Conservation (phyloP, 37 sponge, comb jelly and placozoan genomes). For the Hormiphora californensis region DNA sequence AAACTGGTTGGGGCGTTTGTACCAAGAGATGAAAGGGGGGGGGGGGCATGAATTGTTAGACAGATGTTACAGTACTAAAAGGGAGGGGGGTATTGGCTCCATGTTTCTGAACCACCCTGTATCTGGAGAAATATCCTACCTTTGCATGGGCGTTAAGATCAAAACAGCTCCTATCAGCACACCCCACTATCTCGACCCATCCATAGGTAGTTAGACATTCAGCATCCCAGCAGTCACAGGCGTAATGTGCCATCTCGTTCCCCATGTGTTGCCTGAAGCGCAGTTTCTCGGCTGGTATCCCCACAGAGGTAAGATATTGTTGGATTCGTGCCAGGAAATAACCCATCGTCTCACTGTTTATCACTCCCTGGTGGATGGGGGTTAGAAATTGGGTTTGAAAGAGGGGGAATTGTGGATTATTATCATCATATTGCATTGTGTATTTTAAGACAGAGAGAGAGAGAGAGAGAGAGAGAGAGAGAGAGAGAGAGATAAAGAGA, state of each 20-base stretch:
- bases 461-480: no score
- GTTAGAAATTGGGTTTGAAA: no score
- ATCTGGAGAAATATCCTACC: no score
- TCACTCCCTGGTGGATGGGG: no score
- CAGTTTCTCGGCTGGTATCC: conserved; percentile 69
- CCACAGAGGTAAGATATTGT: conserved; percentile 68
- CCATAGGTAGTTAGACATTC: conserved; percentile 96
- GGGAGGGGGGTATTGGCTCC: conserved; percentile 72
- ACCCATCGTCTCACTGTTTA: conserved; percentile 17
- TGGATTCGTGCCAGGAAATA: conserved; percentile 89
- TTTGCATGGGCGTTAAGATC: conserved; percentile 74
- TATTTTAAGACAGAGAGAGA: no score
- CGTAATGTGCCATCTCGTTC: conserved; percentile 99
- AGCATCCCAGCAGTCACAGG: conserved; percentile 98
- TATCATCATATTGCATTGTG: no score
- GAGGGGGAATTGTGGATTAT: no score
- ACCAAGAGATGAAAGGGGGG: not conserved
- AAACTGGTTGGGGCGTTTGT: no score
- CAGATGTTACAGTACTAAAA: not conserved
- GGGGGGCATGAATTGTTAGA: not conserved
- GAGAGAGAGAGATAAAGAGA: no score
- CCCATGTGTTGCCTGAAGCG: conserved; percentile 91
- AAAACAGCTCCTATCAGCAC: conserved; percentile 92
- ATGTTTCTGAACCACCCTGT: no score
- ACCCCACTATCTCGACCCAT: conserved; percentile 99